Conservation (phyloP, 2,797 vertebrate species). For the Benthosema pterotum region DNA sequence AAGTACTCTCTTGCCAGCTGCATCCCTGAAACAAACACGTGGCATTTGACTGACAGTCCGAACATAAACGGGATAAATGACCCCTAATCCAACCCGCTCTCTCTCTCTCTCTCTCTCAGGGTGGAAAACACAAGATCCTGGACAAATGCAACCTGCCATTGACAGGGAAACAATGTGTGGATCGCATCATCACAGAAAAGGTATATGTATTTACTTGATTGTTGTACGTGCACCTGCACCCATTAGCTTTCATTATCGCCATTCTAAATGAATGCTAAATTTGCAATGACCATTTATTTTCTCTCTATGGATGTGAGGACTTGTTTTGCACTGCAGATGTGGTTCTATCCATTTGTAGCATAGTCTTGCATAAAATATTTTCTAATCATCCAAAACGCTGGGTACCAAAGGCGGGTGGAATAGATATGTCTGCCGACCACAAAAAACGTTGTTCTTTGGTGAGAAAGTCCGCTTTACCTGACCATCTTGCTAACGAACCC, state of each 20-base stretch:
- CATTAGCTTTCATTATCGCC: background rate
- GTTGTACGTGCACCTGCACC: background rate
- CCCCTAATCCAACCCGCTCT: conserved; percentile 6
- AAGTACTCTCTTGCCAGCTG: conserved; percentile 22
- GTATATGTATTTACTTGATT: conserved; percentile 66
- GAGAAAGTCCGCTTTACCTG: too few relatives aligned
- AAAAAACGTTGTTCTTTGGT: too few relatives aligned
- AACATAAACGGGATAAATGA: background rate
- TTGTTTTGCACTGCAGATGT: too few relatives aligned
- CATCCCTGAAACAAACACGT: conserved; percentile 7
- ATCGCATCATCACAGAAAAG: conserved; percentile 98
- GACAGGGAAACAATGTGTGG: conserved; percentile 95
- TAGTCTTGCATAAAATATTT: too few relatives aligned
- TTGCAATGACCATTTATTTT: background rate
- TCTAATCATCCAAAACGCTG: too few relatives aligned
- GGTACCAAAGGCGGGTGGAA: too few relatives aligned
- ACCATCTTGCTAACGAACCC: too few relatives aligned
- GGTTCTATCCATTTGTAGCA: too few relatives aligned
- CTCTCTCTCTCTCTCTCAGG: conserved; percentile 74
- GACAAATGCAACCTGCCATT: conserved; percentile 91
- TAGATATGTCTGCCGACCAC: too few relatives aligned
- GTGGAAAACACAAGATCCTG: conserved; percentile 95
- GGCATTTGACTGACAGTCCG: background rate
- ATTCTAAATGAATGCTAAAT: conserved; percentile 11
- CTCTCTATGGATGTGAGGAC: too few relatives aligned